Evolutionary conservation across 2,888 invertebrate species (phyloP).

Genomic region (Thalpophila matura): DNA sequence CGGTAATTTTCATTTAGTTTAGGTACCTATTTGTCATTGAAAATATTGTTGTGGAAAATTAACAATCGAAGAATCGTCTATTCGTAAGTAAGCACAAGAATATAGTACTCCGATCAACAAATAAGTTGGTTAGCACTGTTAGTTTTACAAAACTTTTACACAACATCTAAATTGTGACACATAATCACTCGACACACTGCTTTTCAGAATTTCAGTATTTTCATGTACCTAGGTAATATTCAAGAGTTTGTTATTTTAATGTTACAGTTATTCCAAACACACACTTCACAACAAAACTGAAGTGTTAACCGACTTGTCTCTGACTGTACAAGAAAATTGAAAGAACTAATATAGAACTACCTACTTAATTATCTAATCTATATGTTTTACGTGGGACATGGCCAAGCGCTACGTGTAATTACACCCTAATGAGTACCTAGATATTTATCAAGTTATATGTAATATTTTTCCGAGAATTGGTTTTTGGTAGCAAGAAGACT

Average conservation of each 20-base stretch:
- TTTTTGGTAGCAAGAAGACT: slow-evolving; percentile 26
- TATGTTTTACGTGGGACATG: slow-evolving; percentile 14
- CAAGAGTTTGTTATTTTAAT: too few species aligned
- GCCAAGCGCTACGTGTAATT: slow-evolving; percentile 15
- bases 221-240: too few species aligned
- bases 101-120: too few species aligned
- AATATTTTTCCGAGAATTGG: slow-evolving; percentile 13
- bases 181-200: too few species aligned
- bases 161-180: too few species aligned
- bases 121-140: too few species aligned
- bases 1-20: too few species aligned
- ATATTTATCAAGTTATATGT: slow-evolving; percentile 6
- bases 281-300: too few species aligned
- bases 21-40: neutral
- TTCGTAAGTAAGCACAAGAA: neutral
- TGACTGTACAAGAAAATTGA: neutral
- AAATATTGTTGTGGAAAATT: neutral
- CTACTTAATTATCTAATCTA: slow-evolving; percentile 13
- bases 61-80: neutral
- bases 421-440: neutral
- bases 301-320: too few species aligned
- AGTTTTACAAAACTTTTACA: too few species aligned
- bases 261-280: too few species aligned
- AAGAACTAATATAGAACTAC: slow-evolving; percentile 14
- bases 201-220: too few species aligned